Base-by-base conservation (phyloP, 2,888 invertebrate genomes). In the Drosophila pseudotakahashii region DNA sequence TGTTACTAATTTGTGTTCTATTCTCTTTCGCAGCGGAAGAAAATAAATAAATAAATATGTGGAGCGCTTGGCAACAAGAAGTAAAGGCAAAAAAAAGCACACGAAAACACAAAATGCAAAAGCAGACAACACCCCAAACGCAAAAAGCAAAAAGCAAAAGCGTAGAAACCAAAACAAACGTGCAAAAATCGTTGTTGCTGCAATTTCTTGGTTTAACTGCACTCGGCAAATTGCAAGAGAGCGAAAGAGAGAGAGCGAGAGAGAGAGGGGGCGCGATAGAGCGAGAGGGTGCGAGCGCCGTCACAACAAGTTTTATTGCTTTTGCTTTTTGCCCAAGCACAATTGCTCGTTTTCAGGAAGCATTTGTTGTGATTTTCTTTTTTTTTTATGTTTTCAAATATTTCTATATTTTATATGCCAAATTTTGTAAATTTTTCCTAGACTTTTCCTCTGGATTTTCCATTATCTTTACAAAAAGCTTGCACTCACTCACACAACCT, bases 181-280 rank as follows among this genome's bases (percentile, higher is more conserved):
- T 55, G 41, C 55, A 32, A 55, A 59, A 32, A 55, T 32, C 60
- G 30, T 60, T 60, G 47, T 48, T 63, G 26, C 34, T 62, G 62
- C 62, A 34, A 34, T 34, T 48, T 48, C 48, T 62, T 41, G 63
- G 62, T 63, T 62, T 63, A 62, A 63, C 63, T 63, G 63, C 62
- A 63, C 62, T 63, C 62, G 62, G 62, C 62, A 41, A 62, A 63
- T 62, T 63, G 62, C 62, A 63, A 48, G 41, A 42, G 47, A 59
- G 39, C n/a, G 16, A 53, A 11, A 7, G 19, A 36, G 36, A 23
- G 23, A 26, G 26, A 1, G 26, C 5, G 26, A 13, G 26, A 4
- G 32, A 4, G 32, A 11, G 32, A 34, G 32, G 26, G 10, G 36
- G 23, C 23, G 23, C 55, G 11, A 3, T 11, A n/a, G 34, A 5